Evolutionary conservation across 2,888 invertebrate genomes (phyloP).

Genomic region (Andrena camellia): DNA sequence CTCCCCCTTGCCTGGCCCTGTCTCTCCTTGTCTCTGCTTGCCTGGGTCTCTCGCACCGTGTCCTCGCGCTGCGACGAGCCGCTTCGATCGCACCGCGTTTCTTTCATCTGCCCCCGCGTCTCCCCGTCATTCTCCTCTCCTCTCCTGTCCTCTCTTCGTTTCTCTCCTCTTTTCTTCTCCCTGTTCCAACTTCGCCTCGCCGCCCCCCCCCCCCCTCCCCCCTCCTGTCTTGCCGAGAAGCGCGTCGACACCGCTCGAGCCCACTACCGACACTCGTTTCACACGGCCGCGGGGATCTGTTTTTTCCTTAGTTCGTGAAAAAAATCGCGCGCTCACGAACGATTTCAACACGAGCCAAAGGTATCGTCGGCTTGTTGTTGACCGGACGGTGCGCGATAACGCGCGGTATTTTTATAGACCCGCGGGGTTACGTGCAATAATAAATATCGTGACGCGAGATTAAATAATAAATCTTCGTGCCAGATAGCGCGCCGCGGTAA

Average conservation of each 20-base stretch:
- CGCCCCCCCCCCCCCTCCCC: too few species aligned
- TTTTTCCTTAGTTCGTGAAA: constrained; percentile 38
- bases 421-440: constrained; percentile 79
- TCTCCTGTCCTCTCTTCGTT: constrained; percentile 36
- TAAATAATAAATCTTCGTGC: constrained; percentile 81
- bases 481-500: constrained; percentile 73
- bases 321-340: constrained; percentile 38
- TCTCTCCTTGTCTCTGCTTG: constrained; percentile 50
- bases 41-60: constrained; percentile 26
- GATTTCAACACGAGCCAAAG: constrained; percentile 63
- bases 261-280: neutral
- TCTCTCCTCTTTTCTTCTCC: constrained; percentile 30
- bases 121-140: neutral
- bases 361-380: constrained; percentile 76
- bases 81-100: constrained; percentile 52
- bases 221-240: neutral
- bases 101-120: constrained; percentile 37
- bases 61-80: constrained; percentile 52
- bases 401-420: constrained; percentile 77
- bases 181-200: constrained; percentile 12
- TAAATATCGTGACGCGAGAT: constrained; percentile 81
- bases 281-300: neutral
- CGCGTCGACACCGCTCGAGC: constrained; percentile 5
- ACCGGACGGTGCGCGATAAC: constrained; percentile 72
- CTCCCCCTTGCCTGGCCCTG: constrained; percentile 42